Evolutionary conservation across 2,797 vertebrate genomes (phyloP), one percentile per base, ranked within the genome.

Genomic region (Xyrichtys novacula): DNA sequence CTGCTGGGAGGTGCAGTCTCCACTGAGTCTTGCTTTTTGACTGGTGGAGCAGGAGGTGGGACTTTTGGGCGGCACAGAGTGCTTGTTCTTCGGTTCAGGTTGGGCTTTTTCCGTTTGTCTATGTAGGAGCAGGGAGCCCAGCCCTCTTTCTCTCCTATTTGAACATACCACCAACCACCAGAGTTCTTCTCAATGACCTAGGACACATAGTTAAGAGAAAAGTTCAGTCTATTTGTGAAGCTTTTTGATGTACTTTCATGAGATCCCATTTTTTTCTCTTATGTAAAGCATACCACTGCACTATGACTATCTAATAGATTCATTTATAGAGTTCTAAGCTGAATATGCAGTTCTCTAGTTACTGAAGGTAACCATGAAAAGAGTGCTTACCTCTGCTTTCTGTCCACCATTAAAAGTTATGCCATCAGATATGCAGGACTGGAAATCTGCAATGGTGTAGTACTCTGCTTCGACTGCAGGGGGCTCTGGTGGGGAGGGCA

Each of bases 401-500:
- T 99, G 98, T 88, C 98, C 98, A 69, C 98, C 98, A 56, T 95
- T 96, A 82, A 99, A 99, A 79, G 96, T 99, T 91, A 99, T 99
- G 16, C 98, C 98, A 72, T 99, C 98, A 46, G 98, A 98, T 84
- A 99, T 99, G 80, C 96, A 97, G 0, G 98, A 99, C 91, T 99
- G 98, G 91, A 99, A 99, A 78, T 99, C 98, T n/a, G 98, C 97
- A 74, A 99, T 99, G 74, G 98, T 99, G 94, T 99, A 99, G 89
- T 99, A 99, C 91, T 99, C 98, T 26, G 98, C 97, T 94, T 99
- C 98, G 65, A 99, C 98, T 1, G 97, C 95, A 86, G 98, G 98
- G 78, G 98, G 96, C 93, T 98, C 97, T 84, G 98, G 98, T 19
- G 97, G 98, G 69, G 96, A 98, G 6, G 98, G 98, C 86, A 99